Base-by-base conservation (phyloP, 2,888 invertebrate genomes). In the Agrochola litura region DNA sequence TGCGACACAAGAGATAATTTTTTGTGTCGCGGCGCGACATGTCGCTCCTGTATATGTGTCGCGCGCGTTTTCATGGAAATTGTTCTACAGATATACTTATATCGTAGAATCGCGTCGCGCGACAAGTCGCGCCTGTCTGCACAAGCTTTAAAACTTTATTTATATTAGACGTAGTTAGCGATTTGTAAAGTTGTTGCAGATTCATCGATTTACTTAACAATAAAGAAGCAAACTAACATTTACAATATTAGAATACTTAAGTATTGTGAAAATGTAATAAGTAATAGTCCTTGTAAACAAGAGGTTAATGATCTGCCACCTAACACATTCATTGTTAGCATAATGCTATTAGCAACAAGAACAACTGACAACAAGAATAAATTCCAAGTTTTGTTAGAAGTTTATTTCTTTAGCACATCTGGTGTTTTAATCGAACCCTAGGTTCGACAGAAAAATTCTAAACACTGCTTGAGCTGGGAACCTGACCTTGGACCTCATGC, bases 201-300 rank as follows among this genome's bases (percentile, higher is more conserved):
- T 81, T 68, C 58, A 73, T 43, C 37, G 68, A 68, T 52, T 60
- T 52, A n/a, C 22, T 16, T 63, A 49, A 43, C 16, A 52, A 25
- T 79, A 68, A 60, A 61, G 19, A n/a, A 52, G 16, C 41, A 66
- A 77, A 77, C 43, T 66, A 66, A 10, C 66, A 67, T 77, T 66
- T 66, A 25, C 30, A 25, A 43, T 69, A 43, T 77, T 25, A 37
- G 41, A 58, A n/a, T 46, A 30, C 30, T 30, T 30, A 56, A 49
- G 16, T 14, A 69, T 54, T 76, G 49, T 65, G 25, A 25, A 76
- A 14, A 52, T 25, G 22, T 56, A 22, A 46, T 46, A n/a, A 25
- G 56, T n/a, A 58, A 12, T 10, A 82, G 49, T 43, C 54, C 60
- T 65, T 60, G 64, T 56, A 12, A 65, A 16, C 41, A 66, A 22